phyloP scores from a whole-genome alignment of 2,113 vertebrate species.

The Crotalus horridus region DNA sequence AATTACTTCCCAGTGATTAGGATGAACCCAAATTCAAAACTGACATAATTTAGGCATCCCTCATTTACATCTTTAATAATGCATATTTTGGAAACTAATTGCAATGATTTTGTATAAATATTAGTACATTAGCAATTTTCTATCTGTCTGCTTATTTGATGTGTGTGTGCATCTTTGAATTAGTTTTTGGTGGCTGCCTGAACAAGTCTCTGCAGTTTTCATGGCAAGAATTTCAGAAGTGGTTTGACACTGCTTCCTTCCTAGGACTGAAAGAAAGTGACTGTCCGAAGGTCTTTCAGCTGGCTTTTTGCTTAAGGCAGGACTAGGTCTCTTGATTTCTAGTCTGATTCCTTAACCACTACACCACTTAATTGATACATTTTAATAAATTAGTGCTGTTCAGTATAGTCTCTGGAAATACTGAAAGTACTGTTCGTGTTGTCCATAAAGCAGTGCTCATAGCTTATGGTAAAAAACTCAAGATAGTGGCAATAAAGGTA shows the following conservation, averaged over 20 bases:
- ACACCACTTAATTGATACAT: neutral
- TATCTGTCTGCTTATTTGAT: neutral
- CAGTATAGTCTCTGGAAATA: neutral
- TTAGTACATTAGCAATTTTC: conserved; percentile 7
- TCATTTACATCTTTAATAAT: neutral
- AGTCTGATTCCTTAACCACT: neutral
- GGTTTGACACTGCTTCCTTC: neutral
- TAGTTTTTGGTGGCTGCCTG: neutral
- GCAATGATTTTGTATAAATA: neutral
- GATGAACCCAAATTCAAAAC: neutral
- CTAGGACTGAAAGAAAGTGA: neutral
- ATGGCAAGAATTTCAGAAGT: neutral
- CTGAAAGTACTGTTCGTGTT: neutral
- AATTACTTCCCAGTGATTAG: neutral
- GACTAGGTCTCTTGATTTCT: neutral
- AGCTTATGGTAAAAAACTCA: neutral
- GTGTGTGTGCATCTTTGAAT: neutral
- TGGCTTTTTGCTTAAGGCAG: neutral
- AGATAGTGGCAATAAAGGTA: neutral
- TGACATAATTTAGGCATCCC: neutral
- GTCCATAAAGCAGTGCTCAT: neutral
- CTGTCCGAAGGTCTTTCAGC: neutral
- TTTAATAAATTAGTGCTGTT: neutral
- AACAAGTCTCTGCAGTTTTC: neutral
- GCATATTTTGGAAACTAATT: neutral